Evolutionary conservation across 64 coral and sea anemone species (phyloP).

Genomic region (Montipora efflorescens): DNA sequence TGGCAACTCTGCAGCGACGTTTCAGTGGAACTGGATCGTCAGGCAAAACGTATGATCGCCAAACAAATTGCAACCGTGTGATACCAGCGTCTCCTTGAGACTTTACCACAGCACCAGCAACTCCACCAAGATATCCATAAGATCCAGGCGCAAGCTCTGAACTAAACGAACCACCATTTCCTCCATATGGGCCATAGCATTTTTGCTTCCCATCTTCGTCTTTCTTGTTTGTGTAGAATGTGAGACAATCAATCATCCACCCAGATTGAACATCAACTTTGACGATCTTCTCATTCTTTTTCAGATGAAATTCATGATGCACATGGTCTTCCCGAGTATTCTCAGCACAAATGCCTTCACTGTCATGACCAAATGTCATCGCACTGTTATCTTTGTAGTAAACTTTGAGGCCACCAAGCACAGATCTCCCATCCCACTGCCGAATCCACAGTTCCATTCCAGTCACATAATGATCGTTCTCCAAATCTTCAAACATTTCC

Average conservation of each 20-base stretch:
- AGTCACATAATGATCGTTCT: slow-evolving; percentile 45
- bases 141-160: slow-evolving; percentile 38
- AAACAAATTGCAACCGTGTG: slow-evolving; percentile 78
- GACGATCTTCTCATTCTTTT: slow-evolving; percentile 75
- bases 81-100: slow-evolving; percentile 85
- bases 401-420: slow-evolving; percentile 84
- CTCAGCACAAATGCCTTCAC: not conserved
- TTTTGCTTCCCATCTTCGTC: slow-evolving; percentile 41
- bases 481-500: slow-evolving; percentile 13
- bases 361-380: slow-evolving; percentile 49
- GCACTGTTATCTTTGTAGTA: slow-evolving; percentile 65
- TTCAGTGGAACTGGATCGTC: too few relatives aligned
- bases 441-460: slow-evolving; percentile 96
- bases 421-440: slow-evolving; percentile 81
- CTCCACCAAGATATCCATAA: slow-evolving; percentile 66
- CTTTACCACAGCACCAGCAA: slow-evolving; percentile 69
- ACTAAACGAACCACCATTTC: slow-evolving; percentile 36
- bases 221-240: slow-evolving; percentile 83
- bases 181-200: slow-evolving; percentile 81
- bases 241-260: slow-evolving; percentile 90
- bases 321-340: slow-evolving; percentile 37
- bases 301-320: slow-evolving; percentile 74
- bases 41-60: slow-evolving; percentile 44
- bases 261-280: slow-evolving; percentile 77
- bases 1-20: too few relatives aligned